Percentiles rank a stretch among this genome's conserved stretches.
These are phyloP conservation scores for Monarcha castaneiventris DNA, from an alignment of 2,113 vertebrate species.

Conservation along the genomic window DNA sequence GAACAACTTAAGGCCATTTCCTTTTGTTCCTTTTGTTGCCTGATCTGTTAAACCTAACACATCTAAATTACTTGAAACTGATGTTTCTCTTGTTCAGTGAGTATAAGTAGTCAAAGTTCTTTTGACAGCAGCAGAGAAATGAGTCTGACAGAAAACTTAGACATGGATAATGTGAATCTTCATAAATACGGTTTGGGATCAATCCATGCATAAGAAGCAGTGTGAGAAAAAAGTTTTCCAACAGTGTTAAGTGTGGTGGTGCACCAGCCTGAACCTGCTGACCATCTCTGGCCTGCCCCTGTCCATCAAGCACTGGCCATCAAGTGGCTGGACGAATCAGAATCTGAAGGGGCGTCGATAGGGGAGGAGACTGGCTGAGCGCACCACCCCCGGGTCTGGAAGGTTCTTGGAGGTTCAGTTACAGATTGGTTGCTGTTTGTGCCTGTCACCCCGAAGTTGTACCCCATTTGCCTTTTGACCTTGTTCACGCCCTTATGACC, in stretches of 20 bases:
- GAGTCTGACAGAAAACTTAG: not conserved
- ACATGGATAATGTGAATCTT: not conserved
- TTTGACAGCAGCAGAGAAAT: not conserved
- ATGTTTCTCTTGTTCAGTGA: not conserved
- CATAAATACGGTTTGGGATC: not conserved
- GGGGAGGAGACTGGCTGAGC: too few species aligned
- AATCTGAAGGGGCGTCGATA: too few species aligned
- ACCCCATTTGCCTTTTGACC: too few species aligned
- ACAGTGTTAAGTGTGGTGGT: not conserved
- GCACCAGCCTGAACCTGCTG: too few species aligned
- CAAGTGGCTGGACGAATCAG: too few species aligned
- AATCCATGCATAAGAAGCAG: not conserved
- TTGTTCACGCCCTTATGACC: too few species aligned
- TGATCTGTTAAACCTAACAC: not conserved
- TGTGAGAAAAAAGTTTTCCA: not conserved
- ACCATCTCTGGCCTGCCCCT: too few species aligned
- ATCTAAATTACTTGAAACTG: not conserved
- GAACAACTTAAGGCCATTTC: not conserved
- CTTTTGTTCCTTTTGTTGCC: not conserved
- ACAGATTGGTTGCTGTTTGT: too few species aligned
- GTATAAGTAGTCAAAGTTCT: not conserved
- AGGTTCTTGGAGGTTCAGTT: too few species aligned
- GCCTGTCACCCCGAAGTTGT: too few species aligned
- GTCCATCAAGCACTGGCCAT: too few species aligned
- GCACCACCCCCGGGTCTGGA: too few species aligned